phyloP scores from a whole-genome alignment of 2,113 vertebrate genomes.

The Corythaixoides concolor region DNA sequence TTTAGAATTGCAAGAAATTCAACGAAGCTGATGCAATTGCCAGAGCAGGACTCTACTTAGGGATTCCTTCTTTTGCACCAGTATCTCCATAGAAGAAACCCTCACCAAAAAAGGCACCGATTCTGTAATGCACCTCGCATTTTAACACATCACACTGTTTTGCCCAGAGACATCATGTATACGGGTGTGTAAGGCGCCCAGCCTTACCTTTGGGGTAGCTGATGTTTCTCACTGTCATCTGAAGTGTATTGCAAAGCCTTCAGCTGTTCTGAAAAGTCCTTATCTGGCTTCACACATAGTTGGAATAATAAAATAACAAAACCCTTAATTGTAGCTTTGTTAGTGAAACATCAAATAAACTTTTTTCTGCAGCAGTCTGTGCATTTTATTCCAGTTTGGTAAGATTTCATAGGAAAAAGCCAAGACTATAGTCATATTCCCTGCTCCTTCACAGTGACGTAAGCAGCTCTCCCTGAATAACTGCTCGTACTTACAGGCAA shows the following conservation, averaged over 20 bases:
- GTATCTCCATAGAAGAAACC: background rate
- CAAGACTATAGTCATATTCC: background rate
- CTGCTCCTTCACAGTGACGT: background rate
- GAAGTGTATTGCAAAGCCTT: background rate
- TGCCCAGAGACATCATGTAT: background rate
- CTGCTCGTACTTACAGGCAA: background rate
- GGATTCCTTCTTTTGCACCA: background rate
- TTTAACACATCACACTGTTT: background rate
- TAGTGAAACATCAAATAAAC: conserved; percentile 24
- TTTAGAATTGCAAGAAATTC: background rate
- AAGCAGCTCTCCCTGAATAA: background rate
- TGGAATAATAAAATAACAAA: background rate
- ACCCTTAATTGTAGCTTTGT: background rate
- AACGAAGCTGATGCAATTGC: accelerated
- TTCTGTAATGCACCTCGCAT: background rate
- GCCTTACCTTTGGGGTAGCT: background rate
- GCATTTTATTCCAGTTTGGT: background rate
- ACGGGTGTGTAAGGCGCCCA: background rate
- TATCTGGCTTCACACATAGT: background rate
- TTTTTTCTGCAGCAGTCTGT: conserved; percentile 14
- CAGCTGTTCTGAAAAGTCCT: background rate
- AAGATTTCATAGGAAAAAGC: background rate
- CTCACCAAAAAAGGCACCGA: background rate
- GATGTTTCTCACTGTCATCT: background rate
- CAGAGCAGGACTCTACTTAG: background rate